A percentile compares a stretch with the other conserved stretches of the same genome.
Conservation (phyloP, 2,888 invertebrate genomes). For the Drosophila nr. medialis region DNA sequence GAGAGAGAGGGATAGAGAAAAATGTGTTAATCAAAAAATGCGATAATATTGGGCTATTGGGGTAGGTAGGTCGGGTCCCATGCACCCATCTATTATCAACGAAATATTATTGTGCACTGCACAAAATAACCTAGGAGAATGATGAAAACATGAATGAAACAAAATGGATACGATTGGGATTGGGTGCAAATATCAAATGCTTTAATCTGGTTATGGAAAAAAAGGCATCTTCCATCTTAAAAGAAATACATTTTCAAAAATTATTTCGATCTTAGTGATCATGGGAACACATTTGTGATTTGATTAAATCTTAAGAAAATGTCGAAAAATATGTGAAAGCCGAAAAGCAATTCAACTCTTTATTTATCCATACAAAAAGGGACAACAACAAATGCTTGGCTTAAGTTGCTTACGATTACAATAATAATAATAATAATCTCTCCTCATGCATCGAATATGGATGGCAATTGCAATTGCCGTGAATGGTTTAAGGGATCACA, state of each 20-base stretch:
- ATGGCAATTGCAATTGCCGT: neutral
- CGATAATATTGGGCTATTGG: constrained; percentile 21
- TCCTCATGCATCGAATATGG: neutral
- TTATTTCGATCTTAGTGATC: neutral
- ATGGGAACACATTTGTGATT: too few species aligned
- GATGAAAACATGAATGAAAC: neutral
- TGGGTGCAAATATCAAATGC: neutral
- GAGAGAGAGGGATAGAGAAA: constrained; percentile 23
- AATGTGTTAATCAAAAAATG: constrained; percentile 24
- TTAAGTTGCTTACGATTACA: neutral
- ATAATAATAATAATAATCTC: neutral
- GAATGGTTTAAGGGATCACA: neutral
- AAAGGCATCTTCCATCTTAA: neutral
- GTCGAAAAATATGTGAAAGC: neutral
- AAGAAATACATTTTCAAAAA: neutral
- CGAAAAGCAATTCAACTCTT: neutral
- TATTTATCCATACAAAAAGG: neutral
- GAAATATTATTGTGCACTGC: neutral
- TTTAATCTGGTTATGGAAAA: neutral
- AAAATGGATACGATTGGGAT: neutral
- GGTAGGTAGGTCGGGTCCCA: constrained; percentile 34
- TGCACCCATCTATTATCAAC: neutral
- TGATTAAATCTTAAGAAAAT: neutral
- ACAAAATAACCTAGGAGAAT: neutral
- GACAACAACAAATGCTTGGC: neutral